Evolutionary conservation across 2,888 invertebrate genomes (phyloP).

Genomic region (Gastrophysa polygoni): DNA sequence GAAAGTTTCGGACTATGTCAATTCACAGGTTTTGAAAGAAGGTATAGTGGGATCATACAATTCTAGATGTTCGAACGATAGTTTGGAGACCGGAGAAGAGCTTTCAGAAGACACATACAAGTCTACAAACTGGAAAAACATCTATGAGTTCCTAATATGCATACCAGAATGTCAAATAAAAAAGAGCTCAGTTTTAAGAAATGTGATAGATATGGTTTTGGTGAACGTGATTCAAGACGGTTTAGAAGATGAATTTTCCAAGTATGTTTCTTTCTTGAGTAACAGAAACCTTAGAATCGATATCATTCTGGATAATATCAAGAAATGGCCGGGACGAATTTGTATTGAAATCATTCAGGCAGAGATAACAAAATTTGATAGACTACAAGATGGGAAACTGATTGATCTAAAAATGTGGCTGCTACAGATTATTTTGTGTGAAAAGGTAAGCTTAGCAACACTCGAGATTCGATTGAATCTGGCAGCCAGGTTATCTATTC

Average conservation of each 20-base stretch:
- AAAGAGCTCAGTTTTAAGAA: conserved; percentile 62
- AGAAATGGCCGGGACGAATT: conserved; percentile 64
- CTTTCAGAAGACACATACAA: conserved; percentile 47
- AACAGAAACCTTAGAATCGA: conserved; percentile 61
- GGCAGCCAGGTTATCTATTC: too few relatives aligned
- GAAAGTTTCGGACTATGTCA: conserved; percentile 61
- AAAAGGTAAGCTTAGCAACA: conserved; percentile 59
- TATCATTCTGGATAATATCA: conserved; percentile 63
- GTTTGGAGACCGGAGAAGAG: conserved; percentile 51
- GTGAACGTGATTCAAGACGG: conserved; percentile 64
- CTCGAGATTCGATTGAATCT: too few relatives aligned
- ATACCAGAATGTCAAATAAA: conserved; percentile 64
- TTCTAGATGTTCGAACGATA: conserved; percentile 39
- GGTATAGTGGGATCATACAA: conserved; percentile 34
- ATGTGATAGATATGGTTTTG: conserved; percentile 66
- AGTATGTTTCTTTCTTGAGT: conserved; percentile 62
- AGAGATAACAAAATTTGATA: conserved; percentile 60
- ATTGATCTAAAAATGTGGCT: conserved; percentile 63
- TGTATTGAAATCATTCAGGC: conserved; percentile 61
- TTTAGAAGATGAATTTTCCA: conserved; percentile 60
- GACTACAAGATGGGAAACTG: conserved; percentile 39
- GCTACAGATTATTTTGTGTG: conserved; percentile 68
- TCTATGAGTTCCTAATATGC: conserved; percentile 61
- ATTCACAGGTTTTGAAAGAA: conserved; percentile 44
- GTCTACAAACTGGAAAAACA: conserved; percentile 53